These are phyloP conservation scores for Eupithecia subumbrata DNA, from an alignment of 2,888 invertebrate species.

Conservation along the genomic window DNA sequence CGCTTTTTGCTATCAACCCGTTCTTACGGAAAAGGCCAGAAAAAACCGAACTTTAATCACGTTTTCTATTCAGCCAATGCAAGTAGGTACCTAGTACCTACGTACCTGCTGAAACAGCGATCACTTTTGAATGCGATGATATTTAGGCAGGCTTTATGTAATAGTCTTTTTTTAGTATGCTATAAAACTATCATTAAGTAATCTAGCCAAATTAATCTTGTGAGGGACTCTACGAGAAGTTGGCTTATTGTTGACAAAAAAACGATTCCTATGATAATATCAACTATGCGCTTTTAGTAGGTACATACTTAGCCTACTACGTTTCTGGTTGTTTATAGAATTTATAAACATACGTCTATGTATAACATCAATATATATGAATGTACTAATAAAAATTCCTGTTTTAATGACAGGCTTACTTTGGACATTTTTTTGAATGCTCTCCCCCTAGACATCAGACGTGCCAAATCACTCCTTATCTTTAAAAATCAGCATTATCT, in stretches of 20 bases:
- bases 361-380: too few species aligned
- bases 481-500: too few species aligned
- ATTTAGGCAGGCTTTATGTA: conserved; percentile 35
- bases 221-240: neutral
- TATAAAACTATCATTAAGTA: neutral
- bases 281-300: neutral
- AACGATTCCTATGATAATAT: too few species aligned
- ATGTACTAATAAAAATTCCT: too few species aligned
- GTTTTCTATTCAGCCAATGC: conserved; percentile 72
- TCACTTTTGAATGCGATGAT: conserved; percentile 50
- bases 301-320: neutral
- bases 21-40: conserved; percentile 74
- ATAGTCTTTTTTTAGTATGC: neutral
- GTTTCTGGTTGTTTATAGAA: neutral
- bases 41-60: conserved; percentile 77
- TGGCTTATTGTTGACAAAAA: neutral
- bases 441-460: too few species aligned
- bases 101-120: conserved; percentile 49
- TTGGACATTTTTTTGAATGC: too few species aligned
- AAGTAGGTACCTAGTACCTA: neutral
- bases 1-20: conserved; percentile 71
- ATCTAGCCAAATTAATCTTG: neutral
- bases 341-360: too few species aligned
- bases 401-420: too few species aligned
- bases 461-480: too few species aligned